Evolutionary conservation across 2,113 vertebrate genomes (phyloP).

Genomic region (Otocyon megalotis): DNA sequence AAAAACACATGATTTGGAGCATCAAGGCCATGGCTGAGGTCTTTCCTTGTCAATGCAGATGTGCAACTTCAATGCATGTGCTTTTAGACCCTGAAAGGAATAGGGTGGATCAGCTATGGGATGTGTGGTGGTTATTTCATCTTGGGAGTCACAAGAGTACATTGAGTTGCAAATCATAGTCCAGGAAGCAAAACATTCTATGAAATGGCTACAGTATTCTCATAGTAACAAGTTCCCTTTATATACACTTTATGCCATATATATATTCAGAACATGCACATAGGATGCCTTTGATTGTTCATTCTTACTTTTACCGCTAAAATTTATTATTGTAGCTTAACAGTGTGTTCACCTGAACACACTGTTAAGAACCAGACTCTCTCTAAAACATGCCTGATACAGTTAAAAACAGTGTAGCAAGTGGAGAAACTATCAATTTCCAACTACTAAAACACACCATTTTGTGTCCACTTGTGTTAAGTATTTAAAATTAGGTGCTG

Average conservation of each 20-base stretch:
- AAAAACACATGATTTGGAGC: slow-evolving; percentile 46
- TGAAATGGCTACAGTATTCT: slow-evolving; percentile 31
- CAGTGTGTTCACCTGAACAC: not conserved
- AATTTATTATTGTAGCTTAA: not conserved
- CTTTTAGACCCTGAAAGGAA: slow-evolving; percentile 40
- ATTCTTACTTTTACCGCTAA: slow-evolving; percentile 11
- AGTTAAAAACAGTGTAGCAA: not conserved
- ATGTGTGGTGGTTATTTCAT: not conserved
- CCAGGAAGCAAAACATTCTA: not conserved
- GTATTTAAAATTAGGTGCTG: not conserved
- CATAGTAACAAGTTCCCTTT: not conserved
- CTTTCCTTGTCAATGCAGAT: slow-evolving; percentile 37
- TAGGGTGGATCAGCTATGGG: not conserved
- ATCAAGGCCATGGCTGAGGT: not conserved
- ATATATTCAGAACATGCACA: not conserved
- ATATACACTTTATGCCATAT: not conserved
- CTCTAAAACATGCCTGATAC: not conserved
- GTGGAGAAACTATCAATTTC: not conserved
- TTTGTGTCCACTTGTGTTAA: not conserved
- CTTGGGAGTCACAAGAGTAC: not conserved
- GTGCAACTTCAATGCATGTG: slow-evolving; percentile 35
- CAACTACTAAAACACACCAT: not conserved
- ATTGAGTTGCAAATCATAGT: not conserved
- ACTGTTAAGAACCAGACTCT: not conserved
- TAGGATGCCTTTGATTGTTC: not conserved